A percentile compares a stretch with the other conserved stretches of the same genome.
Evolutionary conservation across 2,888 invertebrate genomes (phyloP).

Genomic region (Dichetophora obliterata): DNA sequence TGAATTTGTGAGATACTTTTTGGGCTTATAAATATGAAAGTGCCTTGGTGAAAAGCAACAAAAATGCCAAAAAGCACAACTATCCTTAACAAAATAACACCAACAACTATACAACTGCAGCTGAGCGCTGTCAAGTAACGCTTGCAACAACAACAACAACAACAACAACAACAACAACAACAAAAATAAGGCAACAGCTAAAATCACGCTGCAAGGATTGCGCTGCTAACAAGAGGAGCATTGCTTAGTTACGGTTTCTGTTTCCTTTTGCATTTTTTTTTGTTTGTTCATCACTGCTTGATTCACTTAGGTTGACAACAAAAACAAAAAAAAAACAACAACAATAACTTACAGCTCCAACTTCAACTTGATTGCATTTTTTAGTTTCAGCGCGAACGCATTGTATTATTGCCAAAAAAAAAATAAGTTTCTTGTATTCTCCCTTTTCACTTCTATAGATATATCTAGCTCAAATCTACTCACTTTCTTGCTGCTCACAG

Average conservation of each 20-base stretch:
- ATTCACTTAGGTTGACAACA: slow-evolving; percentile 32
- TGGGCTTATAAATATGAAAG: not conserved
- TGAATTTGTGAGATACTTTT: too few species aligned
- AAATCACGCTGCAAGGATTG: not conserved
- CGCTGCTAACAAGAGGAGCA: slow-evolving; percentile 17
- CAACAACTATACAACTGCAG: not conserved
- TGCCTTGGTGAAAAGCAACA: not conserved
- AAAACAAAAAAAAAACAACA: not conserved
- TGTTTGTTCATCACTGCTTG: not conserved
- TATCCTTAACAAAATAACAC: not conserved
- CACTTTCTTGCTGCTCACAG: not conserved
- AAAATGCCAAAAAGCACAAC: not conserved
- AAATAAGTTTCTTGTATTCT: not conserved
- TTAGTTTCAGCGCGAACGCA: slow-evolving; percentile 8
- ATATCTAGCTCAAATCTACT: too few species aligned
- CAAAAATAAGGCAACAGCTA: too few species aligned
- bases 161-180: not conserved
- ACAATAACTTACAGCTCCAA: not conserved
- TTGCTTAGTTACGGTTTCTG: slow-evolving; percentile 7
- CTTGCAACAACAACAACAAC: not conserved
- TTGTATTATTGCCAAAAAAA: not conserved
- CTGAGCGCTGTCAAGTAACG: not conserved
- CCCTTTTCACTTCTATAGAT: not conserved
- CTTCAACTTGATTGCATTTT: not conserved
- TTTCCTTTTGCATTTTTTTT: not conserved